Evolutionary conservation across 2,113 vertebrate genomes (phyloP), one percentile per base, ranked within the genome.

Genomic region (Gallinago jamesoni): DNA sequence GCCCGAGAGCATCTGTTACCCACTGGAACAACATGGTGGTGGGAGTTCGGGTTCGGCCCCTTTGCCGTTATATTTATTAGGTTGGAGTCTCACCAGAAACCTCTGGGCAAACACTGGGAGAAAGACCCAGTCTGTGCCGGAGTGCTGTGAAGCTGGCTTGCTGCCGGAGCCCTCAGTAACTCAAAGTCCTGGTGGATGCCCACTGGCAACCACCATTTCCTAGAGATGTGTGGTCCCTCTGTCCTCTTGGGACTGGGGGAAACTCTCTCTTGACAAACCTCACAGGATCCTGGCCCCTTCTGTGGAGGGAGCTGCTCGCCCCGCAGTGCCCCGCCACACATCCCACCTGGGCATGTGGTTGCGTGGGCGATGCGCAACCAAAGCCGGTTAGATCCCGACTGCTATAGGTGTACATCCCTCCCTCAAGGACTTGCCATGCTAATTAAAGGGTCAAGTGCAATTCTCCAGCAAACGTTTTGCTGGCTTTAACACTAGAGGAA

Each of bases 311-410:
- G 27, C 53, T 25, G 3, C 75, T 82, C 12, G 7, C 21, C 62
- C 21, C 3, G 1, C 66, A 41, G 1, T 8, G n/a, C 41, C 43
- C 33, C 39, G 14, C 35, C 74, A 14, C 7, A 18, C 21, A 21
- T 4, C 21, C 23, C 2, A 0, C 1, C 0, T 4, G 23, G 55
- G 15, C 19, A 24, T 1, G 3, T 10, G 11, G 28, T 47, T 0
- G 0, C 33, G 22, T 20, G 13, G 11, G 23, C 2, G 2, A 11
- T 2, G 16, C n/a, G 33, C 62, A 45, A 24, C 30, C 23, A 24
- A 66, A 77, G 21, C 5, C 14, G 6, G 18, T 66, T 66, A 78
- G 20, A 62, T 81, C 76, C 79, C 62, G 30, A 20, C 68, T 77
- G 24, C 15, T 19, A 7, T 7, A 15, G 39, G 4, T 27, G 2